These are phyloP conservation scores for Psittacus erithacus DNA, from an alignment of 2,113 vertebrate genomes.

Conservation along the genomic window DNA sequence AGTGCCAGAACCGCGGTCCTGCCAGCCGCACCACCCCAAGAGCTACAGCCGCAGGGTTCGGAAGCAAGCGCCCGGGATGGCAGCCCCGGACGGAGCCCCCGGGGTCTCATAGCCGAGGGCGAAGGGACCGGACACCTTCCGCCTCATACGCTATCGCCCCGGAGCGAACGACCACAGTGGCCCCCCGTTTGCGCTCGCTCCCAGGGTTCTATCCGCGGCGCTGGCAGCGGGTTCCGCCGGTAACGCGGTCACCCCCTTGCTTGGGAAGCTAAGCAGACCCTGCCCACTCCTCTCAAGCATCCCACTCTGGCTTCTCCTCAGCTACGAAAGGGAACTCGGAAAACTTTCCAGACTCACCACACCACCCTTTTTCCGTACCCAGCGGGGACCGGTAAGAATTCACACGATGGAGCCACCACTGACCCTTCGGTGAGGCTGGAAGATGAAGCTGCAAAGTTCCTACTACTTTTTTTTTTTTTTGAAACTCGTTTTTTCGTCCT, in stretches of 20 bases:
- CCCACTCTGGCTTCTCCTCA: neutral
- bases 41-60: too few relatives aligned
- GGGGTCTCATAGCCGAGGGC: neutral
- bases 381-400: neutral
- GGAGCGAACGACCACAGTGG: too few relatives aligned
- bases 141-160: accelerated
- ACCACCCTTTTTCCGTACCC: neutral
- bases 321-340: neutral
- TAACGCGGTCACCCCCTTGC: neutral
- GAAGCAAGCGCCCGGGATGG: neutral
- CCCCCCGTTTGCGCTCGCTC: too few relatives aligned
- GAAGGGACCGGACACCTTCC: too few relatives aligned
- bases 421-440: neutral
- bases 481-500: neutral
- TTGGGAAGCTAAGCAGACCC: neutral
- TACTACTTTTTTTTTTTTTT: neutral
- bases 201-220: neutral
- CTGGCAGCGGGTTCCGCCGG: neutral
- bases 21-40: neutral
- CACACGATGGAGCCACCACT: neutral
- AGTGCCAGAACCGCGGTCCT: too few relatives aligned
- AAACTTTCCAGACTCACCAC: slow-evolving; percentile 4
- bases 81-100: neutral
- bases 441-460: neutral
- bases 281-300: neutral